These are phyloP conservation scores for Exephanes ischioxanthus DNA, from an alignment of 2,888 invertebrate genomes.

Conservation along the genomic window DNA sequence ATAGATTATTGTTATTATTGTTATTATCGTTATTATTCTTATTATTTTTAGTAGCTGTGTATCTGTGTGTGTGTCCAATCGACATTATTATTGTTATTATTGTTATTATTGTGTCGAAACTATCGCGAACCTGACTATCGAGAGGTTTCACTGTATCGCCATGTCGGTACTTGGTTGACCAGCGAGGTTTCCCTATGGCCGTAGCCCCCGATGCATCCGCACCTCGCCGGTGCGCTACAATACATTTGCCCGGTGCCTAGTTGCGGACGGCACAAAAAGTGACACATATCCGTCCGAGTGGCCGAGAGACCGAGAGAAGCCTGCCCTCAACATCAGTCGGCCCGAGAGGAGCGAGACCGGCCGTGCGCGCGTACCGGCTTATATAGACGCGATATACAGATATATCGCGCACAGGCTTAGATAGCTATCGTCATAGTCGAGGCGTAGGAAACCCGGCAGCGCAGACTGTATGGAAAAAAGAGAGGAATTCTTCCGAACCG, in stretches of 20 bases:
- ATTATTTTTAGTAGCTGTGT: background rate
- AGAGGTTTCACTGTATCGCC: background rate
- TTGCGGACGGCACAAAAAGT: slow-evolving; percentile 68
- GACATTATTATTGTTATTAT: background rate
- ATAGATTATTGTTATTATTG: background rate
- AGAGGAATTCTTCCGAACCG: background rate
- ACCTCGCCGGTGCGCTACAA: slow-evolving; percentile 33
- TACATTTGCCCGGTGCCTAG: slow-evolving; percentile 35
- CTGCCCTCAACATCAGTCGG: slow-evolving; percentile 27
- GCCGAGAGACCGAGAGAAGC: slow-evolving; percentile 62
- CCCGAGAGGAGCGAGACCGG: slow-evolving; percentile 38
- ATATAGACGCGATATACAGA: background rate
- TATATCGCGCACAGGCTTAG: background rate
- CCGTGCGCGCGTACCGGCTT: background rate
- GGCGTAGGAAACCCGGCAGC: background rate
- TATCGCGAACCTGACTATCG: background rate
- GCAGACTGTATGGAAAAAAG: background rate
- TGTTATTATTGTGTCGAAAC: background rate
- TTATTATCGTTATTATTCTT: background rate
- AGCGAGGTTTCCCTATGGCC: background rate
- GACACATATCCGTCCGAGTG: slow-evolving; percentile 70
- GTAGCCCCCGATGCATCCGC: background rate
- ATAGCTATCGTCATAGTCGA: background rate
- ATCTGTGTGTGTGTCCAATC: too few species aligned
- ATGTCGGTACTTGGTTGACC: background rate